These are phyloP conservation scores for Drosophila tropicalis DNA, from an alignment of 1,140 invertebrate species.

Conservation along the genomic window DNA sequence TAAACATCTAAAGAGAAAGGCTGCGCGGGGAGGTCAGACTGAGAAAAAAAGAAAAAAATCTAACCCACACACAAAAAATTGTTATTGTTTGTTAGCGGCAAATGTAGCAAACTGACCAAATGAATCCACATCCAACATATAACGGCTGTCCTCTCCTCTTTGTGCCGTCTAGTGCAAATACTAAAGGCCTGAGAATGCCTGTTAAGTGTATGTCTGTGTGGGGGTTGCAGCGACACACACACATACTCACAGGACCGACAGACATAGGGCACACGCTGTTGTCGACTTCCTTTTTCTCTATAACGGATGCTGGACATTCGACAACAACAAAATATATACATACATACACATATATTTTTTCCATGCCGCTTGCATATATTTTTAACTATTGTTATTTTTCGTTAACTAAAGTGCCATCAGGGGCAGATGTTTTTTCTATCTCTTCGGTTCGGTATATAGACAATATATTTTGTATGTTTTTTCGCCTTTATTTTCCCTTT, in stretches of 20 bases:
- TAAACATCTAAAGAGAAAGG: constrained; percentile 14
- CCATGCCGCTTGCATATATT: constrained; percentile 68
- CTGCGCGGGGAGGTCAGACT: background rate
- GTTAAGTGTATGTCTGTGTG: constrained; percentile 37
- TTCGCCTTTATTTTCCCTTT: background rate
- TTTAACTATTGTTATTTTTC: constrained; percentile 80
- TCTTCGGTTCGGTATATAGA: constrained; percentile 44
- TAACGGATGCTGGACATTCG: constrained; percentile 37
- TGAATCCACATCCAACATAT: constrained; percentile 8
- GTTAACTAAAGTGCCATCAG: constrained; percentile 81
- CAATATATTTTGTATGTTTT: constrained; percentile 19
- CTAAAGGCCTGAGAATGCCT: background rate
- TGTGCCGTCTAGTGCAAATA: constrained; percentile 11
- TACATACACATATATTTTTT: constrained; percentile 13
- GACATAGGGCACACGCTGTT: constrained; percentile 21
- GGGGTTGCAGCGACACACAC: constrained; percentile 65
- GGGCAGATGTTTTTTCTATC: constrained; percentile 81
- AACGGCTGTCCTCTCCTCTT: background rate
- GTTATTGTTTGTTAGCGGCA: constrained; percentile 26
- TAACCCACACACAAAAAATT: constrained; percentile 15
- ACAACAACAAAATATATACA: background rate
- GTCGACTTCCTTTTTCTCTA: constrained; percentile 30
- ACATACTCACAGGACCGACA: constrained; percentile 41
- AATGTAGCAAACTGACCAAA: constrained; percentile 33
- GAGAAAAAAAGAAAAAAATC: constrained; percentile 7